phyloP scores from a whole-genome alignment of 2,113 vertebrate species.

The Ictalurus furcatus region DNA sequence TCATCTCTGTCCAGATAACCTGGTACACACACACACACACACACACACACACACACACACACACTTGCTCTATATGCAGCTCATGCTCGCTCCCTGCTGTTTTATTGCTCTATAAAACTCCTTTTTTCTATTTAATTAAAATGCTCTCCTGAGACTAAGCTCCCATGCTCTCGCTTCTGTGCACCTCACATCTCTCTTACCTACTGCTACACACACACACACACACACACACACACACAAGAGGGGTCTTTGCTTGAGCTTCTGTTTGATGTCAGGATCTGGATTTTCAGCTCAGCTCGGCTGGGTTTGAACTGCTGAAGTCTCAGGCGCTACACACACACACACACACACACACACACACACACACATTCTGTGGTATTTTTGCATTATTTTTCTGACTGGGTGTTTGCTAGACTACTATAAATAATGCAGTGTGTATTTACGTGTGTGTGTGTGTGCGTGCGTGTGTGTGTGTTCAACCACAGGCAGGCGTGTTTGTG shows the following conservation, averaged over 20 bases:
- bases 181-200: background rate
- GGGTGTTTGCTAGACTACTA: background rate
- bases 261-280: background rate
- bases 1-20: constrained; percentile 33
- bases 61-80: background rate
- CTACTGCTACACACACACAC: background rate
- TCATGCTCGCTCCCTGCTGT: constrained; percentile 3
- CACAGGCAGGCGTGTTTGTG: background rate
- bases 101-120: constrained; percentile 38
- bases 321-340: background rate
- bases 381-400: background rate
- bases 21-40: constrained; percentile 17
- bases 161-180: constrained; percentile 7
- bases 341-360: background rate
- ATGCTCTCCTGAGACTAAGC: constrained; percentile 1
- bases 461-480: background rate
- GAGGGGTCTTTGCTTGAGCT: background rate
- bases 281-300: background rate
- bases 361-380: background rate
- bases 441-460: background rate
- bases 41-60: constrained; percentile 9
- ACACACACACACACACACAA: background rate
- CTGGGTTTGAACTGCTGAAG: background rate
- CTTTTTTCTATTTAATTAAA: constrained; percentile 41
- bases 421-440: background rate